Percentiles rank a stretch among this genome's conserved stretches.
Evolutionary conservation across 2,113 vertebrate species (phyloP).

Genomic region (Athene cunicularia): DNA sequence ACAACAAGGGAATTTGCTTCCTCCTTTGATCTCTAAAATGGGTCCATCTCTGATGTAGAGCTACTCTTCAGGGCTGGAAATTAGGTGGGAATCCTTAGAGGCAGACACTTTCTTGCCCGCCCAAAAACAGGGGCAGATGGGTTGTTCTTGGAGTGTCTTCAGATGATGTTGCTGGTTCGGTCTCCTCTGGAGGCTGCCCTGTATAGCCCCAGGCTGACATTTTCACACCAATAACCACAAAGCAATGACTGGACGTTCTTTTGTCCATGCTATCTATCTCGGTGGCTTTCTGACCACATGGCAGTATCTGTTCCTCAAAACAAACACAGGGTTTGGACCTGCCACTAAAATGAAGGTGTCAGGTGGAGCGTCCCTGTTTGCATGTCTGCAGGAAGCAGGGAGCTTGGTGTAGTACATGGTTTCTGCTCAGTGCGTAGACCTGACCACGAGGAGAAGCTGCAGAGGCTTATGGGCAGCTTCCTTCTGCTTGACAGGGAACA

Average conservation of each 20-base stretch:
- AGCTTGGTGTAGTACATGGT: fast-evolving
- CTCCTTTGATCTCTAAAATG: background rate
- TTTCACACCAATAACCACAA: background rate
- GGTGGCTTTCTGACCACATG: background rate
- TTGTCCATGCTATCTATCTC: background rate
- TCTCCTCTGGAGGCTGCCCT: background rate
- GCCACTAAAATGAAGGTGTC: background rate
- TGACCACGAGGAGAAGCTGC: background rate
- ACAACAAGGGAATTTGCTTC: background rate
- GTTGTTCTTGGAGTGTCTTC: background rate
- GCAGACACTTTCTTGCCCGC: background rate
- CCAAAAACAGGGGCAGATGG: background rate
- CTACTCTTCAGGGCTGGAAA: background rate
- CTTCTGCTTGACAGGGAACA: background rate
- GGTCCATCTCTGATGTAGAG: background rate
- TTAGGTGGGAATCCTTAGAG: background rate
- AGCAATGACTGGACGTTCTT: background rate
- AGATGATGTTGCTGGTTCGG: background rate
- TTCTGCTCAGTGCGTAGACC: background rate
- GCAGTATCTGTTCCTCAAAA: background rate
- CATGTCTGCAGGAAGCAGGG: background rate
- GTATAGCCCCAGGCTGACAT: background rate
- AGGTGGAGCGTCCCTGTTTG: background rate
- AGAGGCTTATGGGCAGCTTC: background rate
- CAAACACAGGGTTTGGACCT: background rate